Conservation (phyloP, 2,888 invertebrate genomes). For the Spatulosminthurus flaviceps region DNA sequence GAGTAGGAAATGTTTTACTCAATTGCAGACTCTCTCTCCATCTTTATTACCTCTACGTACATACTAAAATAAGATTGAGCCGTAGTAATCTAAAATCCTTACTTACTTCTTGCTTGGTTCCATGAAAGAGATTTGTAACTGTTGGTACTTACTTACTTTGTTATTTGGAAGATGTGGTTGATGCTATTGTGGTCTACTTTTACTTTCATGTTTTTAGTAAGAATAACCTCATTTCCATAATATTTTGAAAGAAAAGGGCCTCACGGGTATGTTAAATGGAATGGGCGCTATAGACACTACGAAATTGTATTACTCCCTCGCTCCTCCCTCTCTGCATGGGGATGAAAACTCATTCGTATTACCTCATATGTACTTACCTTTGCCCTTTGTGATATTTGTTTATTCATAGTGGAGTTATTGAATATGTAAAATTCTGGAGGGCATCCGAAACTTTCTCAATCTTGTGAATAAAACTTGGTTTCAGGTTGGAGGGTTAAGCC, state of each 20-base stretch:
- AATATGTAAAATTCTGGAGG: constrained; percentile 31
- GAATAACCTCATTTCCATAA: constrained; percentile 18
- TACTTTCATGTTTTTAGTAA: constrained; percentile 3
- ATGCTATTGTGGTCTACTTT: too few species aligned
- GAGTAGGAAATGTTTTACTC: neutral
- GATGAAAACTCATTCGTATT: neutral
- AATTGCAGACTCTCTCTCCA: too few species aligned
- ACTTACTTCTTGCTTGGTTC: neutral
- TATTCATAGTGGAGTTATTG: constrained; percentile 30
- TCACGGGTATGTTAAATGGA: neutral
- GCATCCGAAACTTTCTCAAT: constrained; percentile 24
- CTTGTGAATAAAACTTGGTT: neutral
- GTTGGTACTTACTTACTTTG: neutral
- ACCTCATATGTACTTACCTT: neutral
- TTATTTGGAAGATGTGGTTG: too few species aligned
- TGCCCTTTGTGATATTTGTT: constrained; percentile 32
- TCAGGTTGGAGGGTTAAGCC: constrained; percentile 7
- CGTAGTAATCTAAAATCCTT: neutral
- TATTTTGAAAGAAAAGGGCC: neutral
- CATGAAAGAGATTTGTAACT: too few species aligned
- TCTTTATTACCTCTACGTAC: neutral
- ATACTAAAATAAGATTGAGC: neutral
- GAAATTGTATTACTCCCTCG: neutral
- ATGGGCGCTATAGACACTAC: constrained; percentile 18
- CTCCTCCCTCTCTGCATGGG: neutral